Base-by-base conservation (phyloP, 2,888 invertebrate species). In the Philhelius pedissequus region DNA sequence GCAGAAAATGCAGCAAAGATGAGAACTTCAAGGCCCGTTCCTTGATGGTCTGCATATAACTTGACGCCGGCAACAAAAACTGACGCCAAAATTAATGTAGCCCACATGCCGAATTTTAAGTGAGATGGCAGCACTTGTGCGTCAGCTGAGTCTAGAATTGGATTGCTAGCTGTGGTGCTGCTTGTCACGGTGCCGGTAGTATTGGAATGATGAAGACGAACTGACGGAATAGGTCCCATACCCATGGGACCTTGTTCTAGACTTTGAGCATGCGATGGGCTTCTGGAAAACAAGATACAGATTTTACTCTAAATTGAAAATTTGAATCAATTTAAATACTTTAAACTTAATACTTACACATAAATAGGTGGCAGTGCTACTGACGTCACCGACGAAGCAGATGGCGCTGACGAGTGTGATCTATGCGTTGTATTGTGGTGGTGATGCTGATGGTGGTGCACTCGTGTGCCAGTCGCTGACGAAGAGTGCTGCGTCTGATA, bases 41-140 rank as follows among this genome's bases (percentile, higher is more conserved):
- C 92, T 90, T 94, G 94, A 87, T 93, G 92, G 89, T 95, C 94
- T 82, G 95, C 95, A 89, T 95, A 96, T 89, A 94, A 95, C 91
- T 95, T 96, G 25, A 94, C 94, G 30, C 94, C 94, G 0, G 94
- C 95, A 60, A 96, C 92, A 88, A 95, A 95, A 40, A 95, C 93
- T 0, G 95, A 94, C 1, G 94, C 94, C 54, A 96, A 90, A 13
- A 94, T 94, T 87, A 96, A 93, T 0, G 95, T 94, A 43, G 95
- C 94, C 92, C 95, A 94, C 92, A 96, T 94, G 69, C 94, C 94
- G 89, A 94, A 94, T 91, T 94, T 95, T 58, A 95, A 91, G 86
- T 94, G 94, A 15, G 94, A 93, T 11, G 93, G 93, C 89, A 93
- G 92, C 89, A 93, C 89, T 54, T 93, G 93, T 7, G 81, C 66